Percentiles rank a stretch among this genome's conserved stretches.
These are phyloP conservation scores for Grallaria varia DNA, from an alignment of 2,113 vertebrate species.

Conservation along the genomic window DNA sequence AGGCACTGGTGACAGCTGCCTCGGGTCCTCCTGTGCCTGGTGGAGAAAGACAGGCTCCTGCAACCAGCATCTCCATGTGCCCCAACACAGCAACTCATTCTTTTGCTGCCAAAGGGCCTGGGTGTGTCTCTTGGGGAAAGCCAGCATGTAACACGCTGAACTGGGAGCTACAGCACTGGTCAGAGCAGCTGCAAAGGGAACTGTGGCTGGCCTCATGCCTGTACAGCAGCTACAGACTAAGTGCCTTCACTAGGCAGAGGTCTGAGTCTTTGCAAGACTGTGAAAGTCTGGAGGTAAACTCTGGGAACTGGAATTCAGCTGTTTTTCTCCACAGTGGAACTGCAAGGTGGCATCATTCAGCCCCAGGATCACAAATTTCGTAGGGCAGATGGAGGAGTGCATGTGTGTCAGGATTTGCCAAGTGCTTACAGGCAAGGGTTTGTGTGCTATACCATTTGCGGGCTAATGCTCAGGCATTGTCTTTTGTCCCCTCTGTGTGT, in stretches of 20 bases:
- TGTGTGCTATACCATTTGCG: background rate
- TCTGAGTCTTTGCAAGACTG: background rate
- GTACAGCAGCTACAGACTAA: background rate
- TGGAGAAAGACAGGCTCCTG: background rate
- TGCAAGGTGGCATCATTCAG: background rate
- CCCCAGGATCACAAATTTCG: background rate
- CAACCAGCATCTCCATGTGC: background rate
- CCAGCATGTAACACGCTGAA: background rate
- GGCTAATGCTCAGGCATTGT: background rate
- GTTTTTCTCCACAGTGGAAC: background rate
- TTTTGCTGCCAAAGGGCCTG: rapidly evolving
- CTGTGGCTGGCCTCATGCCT: background rate
- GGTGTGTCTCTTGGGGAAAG: background rate
- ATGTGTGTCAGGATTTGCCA: background rate
- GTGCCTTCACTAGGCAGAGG: background rate
- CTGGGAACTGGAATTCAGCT: background rate
- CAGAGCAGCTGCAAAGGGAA: background rate
- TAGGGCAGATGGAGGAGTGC: background rate
- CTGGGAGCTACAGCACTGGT: rapidly evolving
- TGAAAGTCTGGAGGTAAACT: background rate
- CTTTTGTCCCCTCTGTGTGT: rapidly evolving
- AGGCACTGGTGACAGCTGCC: background rate
- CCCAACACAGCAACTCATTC: rapidly evolving
- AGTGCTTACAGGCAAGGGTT: background rate
- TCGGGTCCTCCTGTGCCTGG: background rate